Evolutionary conservation across 2,113 vertebrate species (phyloP), one percentile per base, ranked within the genome.

Genomic region (Hypomesus transpacificus): DNA sequence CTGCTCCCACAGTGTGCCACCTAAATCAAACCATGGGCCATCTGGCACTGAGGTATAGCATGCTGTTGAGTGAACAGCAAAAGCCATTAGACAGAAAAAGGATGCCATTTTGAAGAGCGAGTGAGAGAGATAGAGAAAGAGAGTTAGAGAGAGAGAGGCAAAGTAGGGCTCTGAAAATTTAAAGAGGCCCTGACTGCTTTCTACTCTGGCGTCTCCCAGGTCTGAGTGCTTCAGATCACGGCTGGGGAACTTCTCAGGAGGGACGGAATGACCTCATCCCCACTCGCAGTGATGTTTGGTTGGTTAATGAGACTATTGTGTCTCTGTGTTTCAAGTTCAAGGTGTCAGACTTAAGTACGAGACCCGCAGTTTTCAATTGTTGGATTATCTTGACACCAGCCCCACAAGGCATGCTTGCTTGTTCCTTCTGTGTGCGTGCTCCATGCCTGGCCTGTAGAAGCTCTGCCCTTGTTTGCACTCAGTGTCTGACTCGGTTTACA

Each of bases 181-280:
- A 86, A 86, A 82, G 80, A 61, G 20, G 76, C 67, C 73, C 46
- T 22, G 31, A 71, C 71, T 18, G 58, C 1, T 68, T 59, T 66
- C 82, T 73, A 76, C 71, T 70, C 66, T 63, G 68, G 76, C 20
- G 75, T 68, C 16, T 67, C 68, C 16, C 68, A 77, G 0, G 65
- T 67, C 31, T 75, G 71, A 76, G 70, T 77, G 84, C 68, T 50
- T 82, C 28, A 3, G 80, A 82, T 82, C 80, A 77, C 80, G 24
- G 59, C 39, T 6, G 39, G 24, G 70, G 71, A 73, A 75, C 62
- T 74, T 73, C 76, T 76, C 70, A 80, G 22, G 75, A 31, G 70
- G 80, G 69, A 31, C n/a, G 57, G 62, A 54, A 82, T 88, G 84
- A 88, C 85, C 84, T 88, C 86, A 87, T 80, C 54, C 69, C 14